Percentiles rank a stretch among this genome's conserved stretches.
These are phyloP conservation scores for Trissolcus basalis DNA, from an alignment of 1,140 invertebrate genomes.

Conservation along the genomic window DNA sequence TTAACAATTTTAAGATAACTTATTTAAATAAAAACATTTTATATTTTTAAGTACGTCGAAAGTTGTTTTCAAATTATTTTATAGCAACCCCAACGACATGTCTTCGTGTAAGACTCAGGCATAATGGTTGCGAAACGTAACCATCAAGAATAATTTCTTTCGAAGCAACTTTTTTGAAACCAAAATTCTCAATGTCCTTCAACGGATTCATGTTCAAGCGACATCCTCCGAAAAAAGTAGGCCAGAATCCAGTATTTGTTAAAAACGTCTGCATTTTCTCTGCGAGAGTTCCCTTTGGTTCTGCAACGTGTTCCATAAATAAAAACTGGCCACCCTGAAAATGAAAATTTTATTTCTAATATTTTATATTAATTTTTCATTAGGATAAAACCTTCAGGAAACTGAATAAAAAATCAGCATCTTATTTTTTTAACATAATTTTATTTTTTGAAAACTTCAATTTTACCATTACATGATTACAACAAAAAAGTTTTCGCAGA, in stretches of 20 bases:
- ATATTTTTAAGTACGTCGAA: neutral
- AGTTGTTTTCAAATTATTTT: slow-evolving; percentile 45
- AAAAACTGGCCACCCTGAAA: slow-evolving; percentile 67
- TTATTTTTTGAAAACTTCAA: no score
- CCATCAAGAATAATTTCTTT: slow-evolving; percentile 61
- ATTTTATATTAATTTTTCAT: neutral
- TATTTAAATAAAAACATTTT: no score
- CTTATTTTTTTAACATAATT: no score
- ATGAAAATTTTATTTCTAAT: slow-evolving; percentile 20
- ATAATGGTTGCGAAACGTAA: slow-evolving; percentile 62
- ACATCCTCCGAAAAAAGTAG: slow-evolving; percentile 67
- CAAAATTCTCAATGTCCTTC: slow-evolving; percentile 59
- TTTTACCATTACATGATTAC: no score
- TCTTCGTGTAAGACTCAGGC: slow-evolving; percentile 63
- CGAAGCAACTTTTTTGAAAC: slow-evolving; percentile 62
- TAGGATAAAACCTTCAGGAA: no score
- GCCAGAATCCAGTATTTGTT: slow-evolving; percentile 67
- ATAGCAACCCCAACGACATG: slow-evolving; percentile 67
- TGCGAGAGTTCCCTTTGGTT: slow-evolving; percentile 58
- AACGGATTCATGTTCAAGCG: slow-evolving; percentile 62
- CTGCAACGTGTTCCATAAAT: slow-evolving; percentile 69
- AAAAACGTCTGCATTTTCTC: slow-evolving; percentile 63
- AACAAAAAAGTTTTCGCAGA: no score
- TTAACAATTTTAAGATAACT: no score
- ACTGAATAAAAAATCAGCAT: no score